Conservation (phyloP, 1,140 invertebrate genomes). For the Oncopeltus fasciatus region DNA sequence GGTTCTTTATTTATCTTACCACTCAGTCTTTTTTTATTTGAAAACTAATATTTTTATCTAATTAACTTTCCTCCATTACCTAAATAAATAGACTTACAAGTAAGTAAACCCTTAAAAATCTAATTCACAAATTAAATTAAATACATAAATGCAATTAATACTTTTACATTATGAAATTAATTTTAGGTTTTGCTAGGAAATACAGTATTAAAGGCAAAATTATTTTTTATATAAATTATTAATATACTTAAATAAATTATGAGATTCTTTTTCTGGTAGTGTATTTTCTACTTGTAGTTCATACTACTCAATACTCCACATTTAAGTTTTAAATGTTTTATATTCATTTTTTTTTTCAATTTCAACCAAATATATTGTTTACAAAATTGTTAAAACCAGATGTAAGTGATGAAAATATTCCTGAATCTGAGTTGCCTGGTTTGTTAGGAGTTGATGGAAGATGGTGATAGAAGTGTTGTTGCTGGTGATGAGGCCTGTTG, state of each 20-base stretch:
- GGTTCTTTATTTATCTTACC: no score
- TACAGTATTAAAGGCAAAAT: neutral
- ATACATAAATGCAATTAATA: neutral
- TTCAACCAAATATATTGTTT: constrained; percentile 54
- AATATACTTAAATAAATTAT: neutral
- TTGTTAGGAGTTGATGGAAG: constrained; percentile 24
- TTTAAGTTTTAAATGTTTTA: neutral
- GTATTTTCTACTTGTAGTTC: neutral
- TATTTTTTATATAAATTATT: neutral
- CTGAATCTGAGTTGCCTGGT: constrained; percentile 28
- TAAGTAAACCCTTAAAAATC: no score
- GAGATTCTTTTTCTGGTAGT: neutral
- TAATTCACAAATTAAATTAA: neutral
- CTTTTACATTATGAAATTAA: no score
- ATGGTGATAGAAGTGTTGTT: constrained; percentile 31
- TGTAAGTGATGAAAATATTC: constrained; percentile 58
- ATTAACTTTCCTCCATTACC: neutral
- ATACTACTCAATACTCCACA: neutral
- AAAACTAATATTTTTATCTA: neutral
- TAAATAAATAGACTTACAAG: neutral
- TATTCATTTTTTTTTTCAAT: neutral
- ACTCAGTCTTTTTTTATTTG: neutral
- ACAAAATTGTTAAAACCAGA: constrained; percentile 60
- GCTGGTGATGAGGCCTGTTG: constrained; percentile 19
- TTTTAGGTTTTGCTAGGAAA: no score